Conservation (phyloP, 2,113 vertebrate species). For the Syngnathus scovelli region DNA sequence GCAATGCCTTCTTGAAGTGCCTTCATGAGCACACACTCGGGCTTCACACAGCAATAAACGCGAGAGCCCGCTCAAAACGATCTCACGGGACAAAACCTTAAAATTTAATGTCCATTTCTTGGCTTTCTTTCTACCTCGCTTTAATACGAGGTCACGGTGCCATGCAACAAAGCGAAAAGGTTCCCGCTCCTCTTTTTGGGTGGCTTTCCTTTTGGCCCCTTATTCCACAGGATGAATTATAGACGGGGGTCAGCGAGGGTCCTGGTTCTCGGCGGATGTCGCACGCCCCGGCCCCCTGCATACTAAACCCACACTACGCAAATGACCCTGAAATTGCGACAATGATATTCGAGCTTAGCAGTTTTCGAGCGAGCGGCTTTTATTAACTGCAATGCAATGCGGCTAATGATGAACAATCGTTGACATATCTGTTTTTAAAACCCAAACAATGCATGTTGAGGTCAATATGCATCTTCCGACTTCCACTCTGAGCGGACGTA, state of each 20-base stretch:
- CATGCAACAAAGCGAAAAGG: slow-evolving; percentile 63
- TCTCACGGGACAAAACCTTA: slow-evolving; percentile 58
- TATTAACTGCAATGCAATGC: not conserved
- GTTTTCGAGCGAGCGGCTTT: slow-evolving; percentile 7
- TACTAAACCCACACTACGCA: slow-evolving; percentile 64
- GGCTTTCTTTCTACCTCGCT: slow-evolving; percentile 52
- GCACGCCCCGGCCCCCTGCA: slow-evolving; percentile 57
- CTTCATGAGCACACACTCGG: not conserved
- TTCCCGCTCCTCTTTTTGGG: slow-evolving; percentile 59
- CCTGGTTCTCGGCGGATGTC: slow-evolving; percentile 68
- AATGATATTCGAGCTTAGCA: slow-evolving; percentile 49
- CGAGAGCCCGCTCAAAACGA: slow-evolving; percentile 21
- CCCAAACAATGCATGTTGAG: not conserved
- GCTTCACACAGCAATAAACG: not conserved
- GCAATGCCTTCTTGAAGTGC: no score
- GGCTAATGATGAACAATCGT: not conserved
- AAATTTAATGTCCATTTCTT: slow-evolving; percentile 67
- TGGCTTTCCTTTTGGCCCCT: slow-evolving; percentile 51
- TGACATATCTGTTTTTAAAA: not conserved
- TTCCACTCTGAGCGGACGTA: not conserved
- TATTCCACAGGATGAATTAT: slow-evolving; percentile 76
- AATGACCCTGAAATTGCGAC: slow-evolving; percentile 66
- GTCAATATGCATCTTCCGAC: not conserved
- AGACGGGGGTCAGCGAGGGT: slow-evolving; percentile 74
- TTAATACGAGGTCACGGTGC: slow-evolving; percentile 72